Base-by-base conservation (phyloP, 2,888 invertebrate species). In the Drosophila percnosoma region DNA sequence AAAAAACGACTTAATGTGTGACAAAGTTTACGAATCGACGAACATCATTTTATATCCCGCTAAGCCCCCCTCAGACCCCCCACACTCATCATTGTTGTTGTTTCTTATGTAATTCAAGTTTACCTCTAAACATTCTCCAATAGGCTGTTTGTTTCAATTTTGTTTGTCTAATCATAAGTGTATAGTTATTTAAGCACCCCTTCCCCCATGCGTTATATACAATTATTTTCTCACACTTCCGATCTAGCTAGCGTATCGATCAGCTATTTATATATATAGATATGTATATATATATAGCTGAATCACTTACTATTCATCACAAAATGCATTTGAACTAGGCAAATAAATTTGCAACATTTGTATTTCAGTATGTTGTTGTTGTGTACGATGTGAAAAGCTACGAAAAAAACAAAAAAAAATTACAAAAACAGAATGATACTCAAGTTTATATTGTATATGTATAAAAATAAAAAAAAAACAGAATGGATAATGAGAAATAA, bases 81-180 rank as follows among this genome's bases (percentile, higher is more conserved):
- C 21, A 51, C 40, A 27, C 52, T 53, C 45, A 48, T 74, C 61
- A 79, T 62, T 61, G 59, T 85, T 81, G 83, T 83, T 87, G 78
- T 81, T 82, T 79, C 82, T 82, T 85, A 74, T 75, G 79, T 76
- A 81, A 79, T 77, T 77, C 62, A 24, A 45, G 45, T 87, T 87
- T 88, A 87, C 80, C 85, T 90, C 87, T 82, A 78, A 79, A 82
- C 78, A 87, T 82, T 89, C 77, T 87, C 70, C 78, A 72, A 75
- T 89, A 78, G 90, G 89, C 88, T 88, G 90, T 90, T 91, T 91
- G 91, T 91, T 90, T 90, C 89, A 87, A 87, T 72, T 77, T 79
- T 88, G 73, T 89, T 89, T 87, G 82, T 75, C 63, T 83, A 81
- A 77, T 79, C 77, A 78, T 83, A 83, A 87, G 82, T 69, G 59